These are phyloP conservation scores for Oryctolagus cuniculus DNA, from an alignment of 2,113 vertebrate genomes.

Conservation along the genomic window mOryCun1.1 NC_091438.1:148307001-148307500, in stretches of 20 bases:
- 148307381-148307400: constrained; percentile 71
- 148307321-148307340: neutral
- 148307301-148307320: neutral
- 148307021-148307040: constrained; percentile 81
- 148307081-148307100: constrained; percentile 62
- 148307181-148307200: neutral
- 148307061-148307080: constrained; percentile 77
- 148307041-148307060: constrained; percentile 75
- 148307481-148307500: constrained; percentile 70
- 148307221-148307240: neutral
- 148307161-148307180: neutral
- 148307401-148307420: constrained; percentile 69
- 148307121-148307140: neutral
- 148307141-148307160: neutral
- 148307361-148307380: neutral
- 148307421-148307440: constrained; percentile 69
- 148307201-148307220: neutral
- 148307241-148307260: neutral
- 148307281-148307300: neutral
- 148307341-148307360: neutral
- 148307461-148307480: constrained; percentile 76
- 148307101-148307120: constrained; percentile 47
- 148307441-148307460: constrained; percentile 67
- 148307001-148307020: constrained; percentile 76
- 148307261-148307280: neutral